phyloP scores from a whole-genome alignment of 1,140 invertebrate species.

The Zaprionus davidi region DNA sequence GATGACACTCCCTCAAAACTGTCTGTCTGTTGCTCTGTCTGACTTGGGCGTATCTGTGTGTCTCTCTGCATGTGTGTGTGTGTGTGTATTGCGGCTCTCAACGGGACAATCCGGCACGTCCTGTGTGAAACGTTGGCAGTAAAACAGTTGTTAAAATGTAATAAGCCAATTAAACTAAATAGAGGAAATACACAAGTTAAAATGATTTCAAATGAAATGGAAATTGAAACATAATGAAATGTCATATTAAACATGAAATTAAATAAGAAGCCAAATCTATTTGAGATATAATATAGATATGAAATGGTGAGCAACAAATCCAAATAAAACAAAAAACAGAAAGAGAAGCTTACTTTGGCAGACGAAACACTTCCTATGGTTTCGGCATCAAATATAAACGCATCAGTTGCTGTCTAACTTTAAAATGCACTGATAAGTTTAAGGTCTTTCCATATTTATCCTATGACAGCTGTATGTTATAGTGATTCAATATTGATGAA shows the following conservation, averaged over 20 bases:
- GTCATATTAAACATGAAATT: not conserved
- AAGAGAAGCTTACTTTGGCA: no score
- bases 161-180: constrained; percentile 4
- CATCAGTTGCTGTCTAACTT: no score
- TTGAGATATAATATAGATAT: not conserved
- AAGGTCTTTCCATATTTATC: no score
- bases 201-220: constrained; percentile 3
- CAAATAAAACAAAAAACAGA: no score
- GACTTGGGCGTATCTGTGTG: not conserved
- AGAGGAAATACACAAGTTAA: not conserved
- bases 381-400: no score
- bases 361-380: no score
- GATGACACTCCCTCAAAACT: not conserved
- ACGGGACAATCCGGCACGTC: constrained; percentile 4
- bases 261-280: not conserved
- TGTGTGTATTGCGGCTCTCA: not conserved
- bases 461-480: no score
- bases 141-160: not conserved
- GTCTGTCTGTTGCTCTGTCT: not conserved
- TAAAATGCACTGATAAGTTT: no score
- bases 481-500: no score
- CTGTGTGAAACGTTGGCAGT: constrained; percentile 10
- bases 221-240: constrained; percentile 8
- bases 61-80: not conserved
- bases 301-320: no score